Evolutionary conservation across 2,888 invertebrate genomes (phyloP).

Genomic region (Trypoxylon attenuatum): DNA sequence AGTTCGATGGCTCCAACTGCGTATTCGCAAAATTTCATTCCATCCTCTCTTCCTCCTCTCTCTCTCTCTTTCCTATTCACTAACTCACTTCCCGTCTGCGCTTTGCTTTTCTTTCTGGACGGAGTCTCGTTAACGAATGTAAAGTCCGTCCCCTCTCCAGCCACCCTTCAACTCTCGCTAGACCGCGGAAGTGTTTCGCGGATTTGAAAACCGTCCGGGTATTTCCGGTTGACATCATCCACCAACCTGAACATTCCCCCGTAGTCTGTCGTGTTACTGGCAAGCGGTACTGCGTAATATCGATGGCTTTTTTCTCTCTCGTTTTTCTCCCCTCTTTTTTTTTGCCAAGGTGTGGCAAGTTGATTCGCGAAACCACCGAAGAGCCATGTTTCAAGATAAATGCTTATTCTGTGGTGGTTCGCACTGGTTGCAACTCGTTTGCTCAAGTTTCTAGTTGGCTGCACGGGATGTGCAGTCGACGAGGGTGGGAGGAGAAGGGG

Average conservation of each 20-base stretch:
- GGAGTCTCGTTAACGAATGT: slow-evolving; percentile 41
- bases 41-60: too few species aligned
- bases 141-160: slow-evolving; percentile 32
- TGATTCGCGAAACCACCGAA: too few species aligned
- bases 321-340: background rate
- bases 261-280: too few species aligned
- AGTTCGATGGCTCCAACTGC: background rate
- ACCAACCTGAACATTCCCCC: background rate
- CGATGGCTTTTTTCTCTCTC: background rate
- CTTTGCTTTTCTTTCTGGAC: slow-evolving; percentile 11
- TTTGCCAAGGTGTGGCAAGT: too few species aligned
- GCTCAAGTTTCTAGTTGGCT: too few species aligned
- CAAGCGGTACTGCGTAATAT: too few species aligned
- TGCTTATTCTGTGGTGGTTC: too few species aligned
- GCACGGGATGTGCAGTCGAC: too few species aligned
- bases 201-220: slow-evolving; percentile 2
- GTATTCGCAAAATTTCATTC: background rate
- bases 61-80: too few species aligned
- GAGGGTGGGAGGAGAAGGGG: too few species aligned
- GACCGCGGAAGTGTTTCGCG: slow-evolving; percentile 22
- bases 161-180: slow-evolving; percentile 4
- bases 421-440: too few species aligned
- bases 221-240: background rate
- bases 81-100: slow-evolving; percentile 33
- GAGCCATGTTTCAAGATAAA: too few species aligned